A percentile compares a stretch with the other conserved stretches of the same genome.
Conservation (phyloP, 2,888 invertebrate genomes). For the Drosophila mettleri region DNA sequence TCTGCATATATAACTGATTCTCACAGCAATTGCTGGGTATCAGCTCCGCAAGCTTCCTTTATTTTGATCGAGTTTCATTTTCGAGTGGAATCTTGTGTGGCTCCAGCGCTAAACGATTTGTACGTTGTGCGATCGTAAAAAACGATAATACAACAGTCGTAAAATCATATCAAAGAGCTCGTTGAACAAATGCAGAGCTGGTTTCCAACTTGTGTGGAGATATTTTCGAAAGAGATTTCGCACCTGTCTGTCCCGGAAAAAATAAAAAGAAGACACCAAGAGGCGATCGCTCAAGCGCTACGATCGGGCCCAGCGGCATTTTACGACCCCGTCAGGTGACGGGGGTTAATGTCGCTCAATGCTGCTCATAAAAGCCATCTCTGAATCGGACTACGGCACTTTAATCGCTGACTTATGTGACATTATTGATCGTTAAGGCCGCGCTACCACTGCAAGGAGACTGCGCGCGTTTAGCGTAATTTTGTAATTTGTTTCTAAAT, state of each 20-base stretch:
- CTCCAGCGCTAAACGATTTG: slow-evolving; percentile 74
- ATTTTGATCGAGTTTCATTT: neutral
- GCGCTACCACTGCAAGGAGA: slow-evolving; percentile 58
- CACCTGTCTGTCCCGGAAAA: slow-evolving; percentile 55
- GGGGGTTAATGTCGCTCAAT: slow-evolving; percentile 9
- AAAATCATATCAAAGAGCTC: slow-evolving; percentile 63
- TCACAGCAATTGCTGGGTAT: neutral
- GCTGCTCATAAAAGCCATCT: slow-evolving; percentile 52
- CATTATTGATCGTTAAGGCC: slow-evolving; percentile 76
- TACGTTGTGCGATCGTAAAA: slow-evolving; percentile 68
- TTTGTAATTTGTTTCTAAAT: slow-evolving; percentile 73
- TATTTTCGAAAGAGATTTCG: slow-evolving; percentile 51
- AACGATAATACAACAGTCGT: slow-evolving; percentile 63
- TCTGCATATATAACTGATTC: too few relatives aligned
- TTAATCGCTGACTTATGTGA: slow-evolving; percentile 78
- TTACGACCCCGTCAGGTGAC: slow-evolving; percentile 35
- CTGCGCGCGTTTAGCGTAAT: slow-evolving; percentile 68
- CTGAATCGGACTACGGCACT: slow-evolving; percentile 51
- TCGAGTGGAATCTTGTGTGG: slow-evolving; percentile 29
- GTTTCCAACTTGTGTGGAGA: slow-evolving; percentile 31
- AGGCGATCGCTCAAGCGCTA: slow-evolving; percentile 39
- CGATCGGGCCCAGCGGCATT: slow-evolving; percentile 38
- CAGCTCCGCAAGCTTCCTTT: neutral
- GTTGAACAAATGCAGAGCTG: slow-evolving; percentile 49
- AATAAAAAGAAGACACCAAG: too few relatives aligned